Base-by-base conservation (phyloP, 2,888 invertebrate species). In the Caenorhabditis sinica region DNA sequence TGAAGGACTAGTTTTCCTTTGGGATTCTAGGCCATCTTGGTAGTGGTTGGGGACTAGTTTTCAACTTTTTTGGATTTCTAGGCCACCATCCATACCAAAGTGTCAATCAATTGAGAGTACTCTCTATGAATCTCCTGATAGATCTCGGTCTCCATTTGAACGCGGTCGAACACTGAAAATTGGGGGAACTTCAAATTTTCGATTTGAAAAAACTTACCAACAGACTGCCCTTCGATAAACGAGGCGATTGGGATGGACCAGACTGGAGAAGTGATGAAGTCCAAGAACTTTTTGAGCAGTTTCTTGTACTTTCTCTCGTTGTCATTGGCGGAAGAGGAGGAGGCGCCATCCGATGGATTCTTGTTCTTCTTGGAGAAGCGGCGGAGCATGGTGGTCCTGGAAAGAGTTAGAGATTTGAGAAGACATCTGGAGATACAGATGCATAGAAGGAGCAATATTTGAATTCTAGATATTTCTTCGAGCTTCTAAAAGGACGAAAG, bases 101-200 rank as follows among this genome's bases (percentile, higher is more conserved):
- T 88, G 63, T 90, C 89, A 6, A 94, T 93, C 87, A 94, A 86
- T 69, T 90, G 87, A 45, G 92, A 91, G 88, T 93, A 94, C 28
- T 93, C 92, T 63, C 89, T 88, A 89, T 93, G 93, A 36, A 93
- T 88, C 60, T 90, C 87, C 74, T 91, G 89, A 89, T 93, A 94
- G 69, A 93, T 92, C 30, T 91, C 66, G 0, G 82, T 89, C 71
- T 93, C 93, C 81, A 93, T 93, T 83, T 91, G 91, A 71, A 92
- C 92, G 20, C 93, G 93, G 80, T 94, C 93, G 92, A 94, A 94
- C 30, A 93, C 94, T 94, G 91, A 74, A 93, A 92, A 60, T 9
- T 28, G 9, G 2, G 6, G n/a, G 4, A 49, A 15, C 17, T 60
- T 15, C 2, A 68, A 13, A 49, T 49, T 68, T 28, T 30, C 58